phyloP scores from a whole-genome alignment of 2,113 vertebrate genomes.

The Gymnarchus niloticus region DNA sequence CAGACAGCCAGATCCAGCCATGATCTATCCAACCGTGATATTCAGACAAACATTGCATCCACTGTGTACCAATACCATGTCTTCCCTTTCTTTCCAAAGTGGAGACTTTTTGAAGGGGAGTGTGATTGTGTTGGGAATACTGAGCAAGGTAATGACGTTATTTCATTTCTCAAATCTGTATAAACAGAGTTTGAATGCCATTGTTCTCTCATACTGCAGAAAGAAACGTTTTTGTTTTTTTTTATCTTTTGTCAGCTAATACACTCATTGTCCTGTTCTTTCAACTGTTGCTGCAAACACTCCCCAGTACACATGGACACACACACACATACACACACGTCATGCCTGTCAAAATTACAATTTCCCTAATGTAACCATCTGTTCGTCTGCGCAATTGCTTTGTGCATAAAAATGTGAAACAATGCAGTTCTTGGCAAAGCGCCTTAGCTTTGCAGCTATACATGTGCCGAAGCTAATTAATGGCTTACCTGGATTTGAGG shows the following conservation, averaged over 20 bases:
- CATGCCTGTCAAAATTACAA: slow-evolving; percentile 52
- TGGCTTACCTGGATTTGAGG: slow-evolving; percentile 59
- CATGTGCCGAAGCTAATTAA: slow-evolving; percentile 65
- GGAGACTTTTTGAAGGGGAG: background rate
- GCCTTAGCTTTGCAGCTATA: slow-evolving; percentile 49
- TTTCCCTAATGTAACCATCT: slow-evolving; percentile 59
- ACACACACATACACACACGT: slow-evolving; percentile 30
- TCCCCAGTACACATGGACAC: slow-evolving; percentile 26
- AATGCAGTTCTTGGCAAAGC: slow-evolving; percentile 52
- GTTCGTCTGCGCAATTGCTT: slow-evolving; percentile 53
- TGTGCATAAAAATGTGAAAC: slow-evolving; percentile 55
- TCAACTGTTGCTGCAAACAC: slow-evolving; percentile 5
- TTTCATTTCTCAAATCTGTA: background rate
- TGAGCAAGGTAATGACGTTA: background rate
- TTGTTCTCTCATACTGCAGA: background rate
- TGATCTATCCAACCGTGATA: background rate
- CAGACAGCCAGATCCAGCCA: background rate
- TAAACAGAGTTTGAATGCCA: background rate
- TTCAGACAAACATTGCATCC: background rate
- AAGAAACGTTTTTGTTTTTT: background rate
- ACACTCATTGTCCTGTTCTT: background rate
- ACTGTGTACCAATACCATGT: background rate
- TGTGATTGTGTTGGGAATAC: background rate
- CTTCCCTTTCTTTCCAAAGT: background rate
- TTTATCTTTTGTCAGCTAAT: background rate